Base-by-base conservation (phyloP, 2,888 invertebrate genomes). In the Amiota minor region DNA sequence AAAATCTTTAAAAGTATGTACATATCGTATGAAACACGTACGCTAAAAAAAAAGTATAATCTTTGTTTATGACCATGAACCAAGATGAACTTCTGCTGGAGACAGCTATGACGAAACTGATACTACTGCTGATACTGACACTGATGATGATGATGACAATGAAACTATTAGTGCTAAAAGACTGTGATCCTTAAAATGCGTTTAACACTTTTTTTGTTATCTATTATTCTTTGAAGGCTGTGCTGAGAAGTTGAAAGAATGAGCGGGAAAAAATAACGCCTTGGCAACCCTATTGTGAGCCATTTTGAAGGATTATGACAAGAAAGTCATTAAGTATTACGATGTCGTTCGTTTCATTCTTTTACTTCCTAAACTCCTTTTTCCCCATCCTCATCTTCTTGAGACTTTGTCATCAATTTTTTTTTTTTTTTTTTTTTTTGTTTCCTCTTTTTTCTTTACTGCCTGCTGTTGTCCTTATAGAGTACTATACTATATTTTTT, bases 311-410 rank as follows among this genome's bases (percentile, higher is more conserved):
- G 73, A 79, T 79, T 80, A 76, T 75, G 76, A 80, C 73, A 72
- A 74, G 72, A 77, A 79, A 74, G 78, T 75, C 82, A 73, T 78
- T 77, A 77, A 74, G 76, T 74, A 65, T 74, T 74, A 73, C 72
- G 79, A 72, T 62, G 65, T 65, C 65, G 18, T 65, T 65, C n/a
- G 16, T 47, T 65, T 23, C 9, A 23, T 47, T n/a, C 65, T n/a
- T 65, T 47, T 11, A 11, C 12, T 62, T 20, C n/a, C 62, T 35
- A 35, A 12, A 35, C 65, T 47, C 61, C 45, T 55, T 67, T 64
- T 45, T 72, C 50, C 20, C n/a, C 65, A 70, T 73, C n/a, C 16
- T 64, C n/a, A 14, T 45, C 10, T 70, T 47, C 73, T 69, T 72
- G 18, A 16, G 23, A 18, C 11, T 53, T 35, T 35, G 35, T 35